Base-by-base conservation (phyloP, 2,888 invertebrate genomes). In the Calameuta filiformis region DNA sequence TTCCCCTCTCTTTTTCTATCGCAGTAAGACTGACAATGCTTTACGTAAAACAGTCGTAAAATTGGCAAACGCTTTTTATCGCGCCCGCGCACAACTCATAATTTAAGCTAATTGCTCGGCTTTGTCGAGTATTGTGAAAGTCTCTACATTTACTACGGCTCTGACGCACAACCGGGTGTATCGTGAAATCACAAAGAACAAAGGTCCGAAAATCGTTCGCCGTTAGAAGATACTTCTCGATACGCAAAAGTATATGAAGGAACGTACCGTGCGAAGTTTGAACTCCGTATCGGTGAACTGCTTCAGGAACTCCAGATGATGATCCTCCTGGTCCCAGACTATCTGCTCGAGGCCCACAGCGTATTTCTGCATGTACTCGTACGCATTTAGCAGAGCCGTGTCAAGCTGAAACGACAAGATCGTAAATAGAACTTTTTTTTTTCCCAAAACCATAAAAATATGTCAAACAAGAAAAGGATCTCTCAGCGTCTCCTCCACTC, bases 331-430 rank as follows among this genome's bases (percentile, higher is more conserved):
- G 84, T 95, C 94, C 90, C 92, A 92, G 68, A 93, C 92, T 75
- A 96, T 93, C 85, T 94, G 94, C 86, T 96, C 94, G 79, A 96
- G 88, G 37, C 94, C 95, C 11, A 96, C 95, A 1, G 95, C 95
- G 81, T 95, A 93, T 92, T 93, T 94, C 91, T 96, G 96, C 89
- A 96, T 92, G 83, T 94, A 94, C 86, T 94, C 93, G 92, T 95
- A 96, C 88, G 94, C 93, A 78, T 93, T 92, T 76, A 94, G 92
- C 84, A 96, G 91, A 23, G 92, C 90, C 33, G 90, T 89, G 77
- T 93, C 92, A 79, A 94, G 89, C 94, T 94, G 91, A 6, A 92
- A 92, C 3, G 11, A n/a, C n/a, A 30, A 12, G 56, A 33, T 30
- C 1, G 0, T 23, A 9, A 56, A 56, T 56, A 23, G 23, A 56